Conservation (phyloP, 2,797 vertebrate species). For the Clamator glandarius region DNA sequence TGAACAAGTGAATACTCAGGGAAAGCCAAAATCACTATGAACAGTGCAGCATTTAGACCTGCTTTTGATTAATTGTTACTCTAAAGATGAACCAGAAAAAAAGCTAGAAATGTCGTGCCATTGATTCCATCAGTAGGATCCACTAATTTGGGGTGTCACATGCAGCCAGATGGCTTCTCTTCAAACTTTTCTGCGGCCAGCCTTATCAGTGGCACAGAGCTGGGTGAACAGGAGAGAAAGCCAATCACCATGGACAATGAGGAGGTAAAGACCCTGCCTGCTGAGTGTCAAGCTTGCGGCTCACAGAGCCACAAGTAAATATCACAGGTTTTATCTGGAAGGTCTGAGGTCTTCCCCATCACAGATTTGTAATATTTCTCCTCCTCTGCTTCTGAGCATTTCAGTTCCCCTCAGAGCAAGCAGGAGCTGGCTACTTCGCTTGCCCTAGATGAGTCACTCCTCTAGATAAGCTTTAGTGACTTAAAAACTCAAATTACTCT, state of each 20-base stretch:
- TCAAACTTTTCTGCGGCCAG: constrained; percentile 15
- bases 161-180: neutral
- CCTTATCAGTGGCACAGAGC: neutral
- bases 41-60: neutral
- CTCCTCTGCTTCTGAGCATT: constrained; percentile 15
- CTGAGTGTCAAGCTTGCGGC: neutral
- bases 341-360: neutral
- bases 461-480: constrained; percentile 36
- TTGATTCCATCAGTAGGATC: constrained; percentile 1
- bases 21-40: neutral
- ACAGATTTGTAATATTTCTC: neutral
- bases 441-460: constrained; percentile 68
- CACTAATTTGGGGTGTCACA: neutral
- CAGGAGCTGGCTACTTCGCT: neutral
- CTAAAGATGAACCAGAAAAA: neutral
- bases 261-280: neutral
- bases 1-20: neutral
- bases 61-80: neutral
- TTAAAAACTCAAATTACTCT: constrained; percentile 36
- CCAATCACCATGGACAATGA: neutral
- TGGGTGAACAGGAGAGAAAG: neutral
- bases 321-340: constrained; percentile 19
- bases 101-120: neutral
- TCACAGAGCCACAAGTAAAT: fast-evolving
- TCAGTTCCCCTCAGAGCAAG: neutral